Percentiles rank a stretch among this genome's conserved stretches.
Evolutionary conservation across 2,113 vertebrate species (phyloP).

Genomic region (Pygoscelis adeliae): DNA sequence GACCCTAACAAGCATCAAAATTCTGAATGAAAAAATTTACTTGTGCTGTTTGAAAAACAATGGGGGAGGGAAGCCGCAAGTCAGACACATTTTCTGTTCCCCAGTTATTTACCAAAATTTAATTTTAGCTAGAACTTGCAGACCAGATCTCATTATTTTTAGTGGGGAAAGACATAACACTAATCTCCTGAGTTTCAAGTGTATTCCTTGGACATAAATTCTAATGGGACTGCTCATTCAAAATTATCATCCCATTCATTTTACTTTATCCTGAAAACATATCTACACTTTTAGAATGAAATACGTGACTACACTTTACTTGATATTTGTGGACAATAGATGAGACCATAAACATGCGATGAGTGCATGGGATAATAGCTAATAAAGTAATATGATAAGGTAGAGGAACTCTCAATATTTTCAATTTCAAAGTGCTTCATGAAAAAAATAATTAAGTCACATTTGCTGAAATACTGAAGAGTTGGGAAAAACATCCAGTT

Average conservation of each 20-base stretch:
- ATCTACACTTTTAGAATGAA: not conserved
- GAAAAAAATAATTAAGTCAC: not conserved
- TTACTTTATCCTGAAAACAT: not conserved
- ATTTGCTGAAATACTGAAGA: not conserved
- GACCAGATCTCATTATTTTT: not conserved
- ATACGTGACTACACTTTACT: not conserved
- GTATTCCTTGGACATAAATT: not conserved
- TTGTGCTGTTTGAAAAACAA: not conserved
- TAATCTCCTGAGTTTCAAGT: not conserved
- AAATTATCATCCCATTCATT: not conserved
- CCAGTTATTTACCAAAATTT: not conserved
- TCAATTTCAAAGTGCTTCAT: not conserved
- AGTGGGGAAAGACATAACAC: not conserved
- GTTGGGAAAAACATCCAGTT: not conserved
- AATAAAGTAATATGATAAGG: not conserved
- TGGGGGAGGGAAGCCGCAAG: not conserved
- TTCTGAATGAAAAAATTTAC: slow-evolving; percentile 14
- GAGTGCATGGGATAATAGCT: not conserved
- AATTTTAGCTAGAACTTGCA: not conserved
- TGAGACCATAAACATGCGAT: not conserved
- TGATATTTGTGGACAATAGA: not conserved
- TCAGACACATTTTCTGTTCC: not conserved
- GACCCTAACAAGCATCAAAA: not conserved
- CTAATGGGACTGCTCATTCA: not conserved
- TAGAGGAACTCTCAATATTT: not conserved